Evolutionary conservation across 2,113 vertebrate species (phyloP).

Genomic region (Strix uralensis): DNA sequence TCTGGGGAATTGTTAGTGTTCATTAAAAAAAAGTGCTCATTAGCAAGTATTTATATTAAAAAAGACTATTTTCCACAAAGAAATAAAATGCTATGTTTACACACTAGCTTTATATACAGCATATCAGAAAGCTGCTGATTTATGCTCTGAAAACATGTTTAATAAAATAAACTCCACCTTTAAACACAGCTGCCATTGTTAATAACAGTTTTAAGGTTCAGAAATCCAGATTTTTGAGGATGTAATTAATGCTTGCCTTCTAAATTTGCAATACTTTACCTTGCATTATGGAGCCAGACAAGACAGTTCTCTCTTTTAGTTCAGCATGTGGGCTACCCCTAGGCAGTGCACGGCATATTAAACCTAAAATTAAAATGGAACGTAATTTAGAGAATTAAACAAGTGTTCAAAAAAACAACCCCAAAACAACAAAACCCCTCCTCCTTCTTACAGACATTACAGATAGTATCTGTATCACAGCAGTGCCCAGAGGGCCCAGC

Average conservation of each 20-base stretch:
- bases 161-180: neutral
- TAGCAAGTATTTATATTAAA: neutral
- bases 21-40: neutral
- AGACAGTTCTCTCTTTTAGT: constrained; percentile 87
- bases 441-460: neutral
- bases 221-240: neutral
- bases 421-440: neutral
- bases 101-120: neutral
- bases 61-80: neutral
- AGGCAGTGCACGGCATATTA: constrained; percentile 92
- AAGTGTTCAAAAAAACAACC: neutral
- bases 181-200: neutral
- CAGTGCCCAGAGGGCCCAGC: neutral
- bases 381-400: constrained; percentile 6
- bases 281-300: constrained; percentile 98
- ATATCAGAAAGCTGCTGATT: neutral
- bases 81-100: neutral
- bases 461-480: neutral
- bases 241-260: neutral
- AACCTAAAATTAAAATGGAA: constrained; percentile 73
- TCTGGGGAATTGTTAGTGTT: neutral
- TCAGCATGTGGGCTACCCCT: constrained; percentile 90
- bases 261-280: constrained; percentile 71
- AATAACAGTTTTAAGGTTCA: neutral
- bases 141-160: neutral